Conservation (phyloP, 1,140 invertebrate species). For the Bombus confusus region DNA sequence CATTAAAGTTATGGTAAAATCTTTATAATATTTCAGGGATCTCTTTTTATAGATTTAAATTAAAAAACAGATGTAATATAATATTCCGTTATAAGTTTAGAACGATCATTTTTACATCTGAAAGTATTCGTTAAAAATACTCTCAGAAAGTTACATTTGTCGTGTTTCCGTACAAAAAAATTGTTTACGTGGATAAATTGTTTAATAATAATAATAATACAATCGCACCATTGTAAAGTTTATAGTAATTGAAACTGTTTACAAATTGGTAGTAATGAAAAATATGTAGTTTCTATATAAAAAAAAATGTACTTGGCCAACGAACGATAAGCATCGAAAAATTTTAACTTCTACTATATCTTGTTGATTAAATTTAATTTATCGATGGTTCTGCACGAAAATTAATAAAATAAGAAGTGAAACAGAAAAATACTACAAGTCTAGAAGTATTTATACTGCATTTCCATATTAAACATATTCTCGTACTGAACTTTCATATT, state of each 20-base stretch:
- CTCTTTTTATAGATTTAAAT: constrained; percentile 21
- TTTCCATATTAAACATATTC: constrained; percentile 22
- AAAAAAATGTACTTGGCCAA: neutral
- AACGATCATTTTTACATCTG: constrained; percentile 3
- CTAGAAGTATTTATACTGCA: constrained; percentile 14
- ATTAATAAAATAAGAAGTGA: constrained; percentile 14
- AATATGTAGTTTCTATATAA: constrained; percentile 16
- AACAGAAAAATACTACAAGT: constrained; percentile 2
- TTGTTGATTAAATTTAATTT: constrained; percentile 7
- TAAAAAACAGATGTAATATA: constrained; percentile 1
- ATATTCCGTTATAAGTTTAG: neutral
- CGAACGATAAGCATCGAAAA: neutral
- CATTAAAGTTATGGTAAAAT: constrained; percentile 34
- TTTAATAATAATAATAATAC: constrained; percentile 16
- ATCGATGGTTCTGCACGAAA: neutral
- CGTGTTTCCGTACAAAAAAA: constrained; percentile 8
- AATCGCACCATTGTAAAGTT: neutral
- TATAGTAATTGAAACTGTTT: neutral
- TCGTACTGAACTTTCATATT: constrained; percentile 34
- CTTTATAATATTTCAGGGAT: constrained; percentile 27
- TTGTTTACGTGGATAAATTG: neutral
- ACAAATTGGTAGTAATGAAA: neutral
- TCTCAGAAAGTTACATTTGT: constrained; percentile 14
- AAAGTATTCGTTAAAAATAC: constrained; percentile 10
- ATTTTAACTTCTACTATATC: neutral